Conservation (phyloP, 64 coral and sea anemone species). For the Actinia tenebrosa region DNA sequence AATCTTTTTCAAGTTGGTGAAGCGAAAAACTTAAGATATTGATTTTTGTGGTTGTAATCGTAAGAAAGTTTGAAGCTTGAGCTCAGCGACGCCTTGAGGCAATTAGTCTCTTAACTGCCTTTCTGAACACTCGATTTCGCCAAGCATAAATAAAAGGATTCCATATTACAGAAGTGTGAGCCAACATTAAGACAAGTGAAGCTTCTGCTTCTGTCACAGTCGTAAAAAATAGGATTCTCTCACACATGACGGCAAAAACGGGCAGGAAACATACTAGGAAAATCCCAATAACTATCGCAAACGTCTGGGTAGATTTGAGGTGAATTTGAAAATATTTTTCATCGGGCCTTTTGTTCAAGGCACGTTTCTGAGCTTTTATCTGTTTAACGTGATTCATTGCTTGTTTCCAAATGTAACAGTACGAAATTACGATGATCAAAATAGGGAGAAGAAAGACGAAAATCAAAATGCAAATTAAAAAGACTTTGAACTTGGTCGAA, state of each 20-base stretch:
- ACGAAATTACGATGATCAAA: background rate
- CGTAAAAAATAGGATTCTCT: background rate
- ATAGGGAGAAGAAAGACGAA: conserved; percentile 3
- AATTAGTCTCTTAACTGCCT: background rate
- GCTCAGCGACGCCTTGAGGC: background rate
- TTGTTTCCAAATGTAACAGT: conserved; percentile 20
- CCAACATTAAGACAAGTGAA: background rate
- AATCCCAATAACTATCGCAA: conserved; percentile 25
- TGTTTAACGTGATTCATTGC: background rate
- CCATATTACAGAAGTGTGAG: conserved; percentile 13
- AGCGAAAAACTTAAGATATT: too few relatives aligned
- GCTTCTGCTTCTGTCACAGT: background rate
- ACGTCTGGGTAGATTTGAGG: conserved; percentile 1
- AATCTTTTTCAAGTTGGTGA: too few relatives aligned
- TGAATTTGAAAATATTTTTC: background rate
- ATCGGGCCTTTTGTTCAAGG: background rate
- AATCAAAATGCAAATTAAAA: background rate
- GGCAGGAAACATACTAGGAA: conserved; percentile 27
- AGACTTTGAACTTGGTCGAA: background rate
- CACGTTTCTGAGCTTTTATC: background rate
- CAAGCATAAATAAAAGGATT: conserved; percentile 43
- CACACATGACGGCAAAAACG: background rate
- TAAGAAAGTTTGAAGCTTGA: background rate
- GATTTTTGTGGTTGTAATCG: too few relatives aligned
- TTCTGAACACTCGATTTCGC: conserved; percentile 36